Conservation (phyloP, 2,888 invertebrate genomes). For the Anoplius nigerrimus region DNA sequence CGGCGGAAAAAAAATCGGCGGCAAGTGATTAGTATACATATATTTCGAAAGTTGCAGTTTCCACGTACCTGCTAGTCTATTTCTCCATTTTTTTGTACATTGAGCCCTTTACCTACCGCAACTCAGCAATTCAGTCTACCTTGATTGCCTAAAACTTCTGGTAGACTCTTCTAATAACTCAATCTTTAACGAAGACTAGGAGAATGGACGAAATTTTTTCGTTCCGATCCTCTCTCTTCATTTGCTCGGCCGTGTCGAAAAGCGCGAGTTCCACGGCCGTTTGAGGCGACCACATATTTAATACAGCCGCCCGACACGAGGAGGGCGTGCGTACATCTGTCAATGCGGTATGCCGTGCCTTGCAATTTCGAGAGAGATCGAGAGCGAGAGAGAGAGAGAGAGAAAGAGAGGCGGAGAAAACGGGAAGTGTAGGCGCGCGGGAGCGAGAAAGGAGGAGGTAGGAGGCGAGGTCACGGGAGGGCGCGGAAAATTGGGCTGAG, state of each 20-base stretch:
- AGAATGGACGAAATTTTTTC: constrained; percentile 31
- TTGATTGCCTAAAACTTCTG: too few species aligned
- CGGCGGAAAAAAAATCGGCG: too few species aligned
- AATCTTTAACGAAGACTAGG: too few species aligned
- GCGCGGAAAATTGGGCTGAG: constrained; percentile 16
- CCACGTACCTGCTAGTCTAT: too few species aligned
- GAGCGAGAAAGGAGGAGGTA: constrained; percentile 7
- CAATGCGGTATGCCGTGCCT: constrained; percentile 62
- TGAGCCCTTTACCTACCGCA: too few species aligned
- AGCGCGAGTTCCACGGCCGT: constrained; percentile 40
- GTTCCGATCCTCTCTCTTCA: constrained; percentile 52
- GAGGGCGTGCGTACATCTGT: constrained; percentile 71
- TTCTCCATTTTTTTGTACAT: too few species aligned
- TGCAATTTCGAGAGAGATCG: constrained; percentile 56
- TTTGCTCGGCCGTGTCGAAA: constrained; percentile 29
- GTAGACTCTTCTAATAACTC: too few species aligned
- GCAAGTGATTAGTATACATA: too few species aligned
- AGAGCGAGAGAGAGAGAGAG: constrained; percentile 28
- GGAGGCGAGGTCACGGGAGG: not conserved
- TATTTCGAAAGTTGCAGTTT: too few species aligned
- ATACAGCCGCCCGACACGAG: constrained; percentile 65
- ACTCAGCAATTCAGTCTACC: too few species aligned
- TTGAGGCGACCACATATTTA: constrained; percentile 63
- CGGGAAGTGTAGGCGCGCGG: not conserved
- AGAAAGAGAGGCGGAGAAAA: not conserved